These are phyloP conservation scores for Myzus persicae DNA, from an alignment of 1,140 invertebrate genomes.

Conservation along the genomic window DNA sequence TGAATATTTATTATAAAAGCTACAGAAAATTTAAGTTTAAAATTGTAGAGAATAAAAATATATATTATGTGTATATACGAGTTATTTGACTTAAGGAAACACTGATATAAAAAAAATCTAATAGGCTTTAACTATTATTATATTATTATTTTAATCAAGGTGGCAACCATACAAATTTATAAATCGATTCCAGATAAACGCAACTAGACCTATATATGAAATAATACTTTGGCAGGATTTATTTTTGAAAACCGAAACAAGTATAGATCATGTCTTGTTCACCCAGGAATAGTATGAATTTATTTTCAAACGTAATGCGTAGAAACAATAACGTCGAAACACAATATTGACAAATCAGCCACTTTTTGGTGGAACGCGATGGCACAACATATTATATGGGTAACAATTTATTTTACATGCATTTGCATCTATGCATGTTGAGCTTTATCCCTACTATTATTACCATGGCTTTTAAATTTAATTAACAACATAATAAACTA, in stretches of 20 bases:
- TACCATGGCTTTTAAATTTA: background rate
- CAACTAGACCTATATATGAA: background rate
- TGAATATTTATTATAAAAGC: background rate
- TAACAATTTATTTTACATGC: background rate
- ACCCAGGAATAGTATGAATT: background rate
- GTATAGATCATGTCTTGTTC: background rate
- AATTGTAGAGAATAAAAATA: background rate
- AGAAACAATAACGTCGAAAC: background rate
- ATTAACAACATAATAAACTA: background rate
- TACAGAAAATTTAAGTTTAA: background rate
- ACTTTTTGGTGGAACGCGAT: background rate
- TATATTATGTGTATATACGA: background rate
- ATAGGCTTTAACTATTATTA: background rate
- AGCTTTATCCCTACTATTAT: background rate
- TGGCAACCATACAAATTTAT: background rate
- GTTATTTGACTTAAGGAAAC: background rate
- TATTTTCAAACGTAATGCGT: background rate
- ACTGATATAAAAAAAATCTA: background rate
- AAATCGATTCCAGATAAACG: background rate
- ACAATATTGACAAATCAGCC: background rate
- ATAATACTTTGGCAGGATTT: background rate
- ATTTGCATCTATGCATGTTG: background rate
- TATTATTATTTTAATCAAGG: background rate
- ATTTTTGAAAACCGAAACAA: background rate
- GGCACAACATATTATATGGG: background rate